Percentiles rank a stretch among this genome's conserved stretches.
Conservation (phyloP, 1,140 invertebrate species). For the Drosophila punjabiensis region DNA sequence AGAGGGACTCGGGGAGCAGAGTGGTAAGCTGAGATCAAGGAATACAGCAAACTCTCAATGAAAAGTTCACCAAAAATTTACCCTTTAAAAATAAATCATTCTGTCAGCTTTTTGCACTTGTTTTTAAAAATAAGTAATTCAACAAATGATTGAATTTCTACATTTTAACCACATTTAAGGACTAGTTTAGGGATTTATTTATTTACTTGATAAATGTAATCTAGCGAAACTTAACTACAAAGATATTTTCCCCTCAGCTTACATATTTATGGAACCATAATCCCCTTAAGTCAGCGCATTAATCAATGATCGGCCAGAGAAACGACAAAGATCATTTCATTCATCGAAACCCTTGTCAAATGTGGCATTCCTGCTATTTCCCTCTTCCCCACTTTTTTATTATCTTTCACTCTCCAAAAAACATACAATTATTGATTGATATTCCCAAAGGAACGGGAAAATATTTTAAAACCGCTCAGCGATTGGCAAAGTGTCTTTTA, state of each 20-base stretch:
- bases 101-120: not conserved
- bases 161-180: not conserved
- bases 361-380: constrained; percentile 18
- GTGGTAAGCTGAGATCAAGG: not conserved
- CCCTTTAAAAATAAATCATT: not conserved
- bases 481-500: constrained; percentile 24
- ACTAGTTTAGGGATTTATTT: not conserved
- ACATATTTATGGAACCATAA: constrained; percentile 33
- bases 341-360: constrained; percentile 53
- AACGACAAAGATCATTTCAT: constrained; percentile 34
- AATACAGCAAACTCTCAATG: constrained; percentile 3
- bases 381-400: constrained; percentile 2
- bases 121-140: not conserved
- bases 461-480: constrained; percentile 39
- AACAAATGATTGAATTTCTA: not conserved
- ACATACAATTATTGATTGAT: constrained; percentile 46
- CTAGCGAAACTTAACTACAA: too few species aligned
- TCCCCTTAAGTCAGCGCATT: constrained; percentile 20
- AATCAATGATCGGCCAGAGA: constrained; percentile 36
- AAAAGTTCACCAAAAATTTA: not conserved
- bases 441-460: constrained; percentile 34
- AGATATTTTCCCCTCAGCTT: not conserved
- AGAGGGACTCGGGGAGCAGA: not conserved
- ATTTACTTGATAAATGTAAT: not conserved
- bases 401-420: constrained; percentile 8